Evolutionary conservation across 2,888 invertebrate genomes (phyloP), one percentile per base, ranked within the genome.

Genomic region (Diaprepes abbreviatus): DNA sequence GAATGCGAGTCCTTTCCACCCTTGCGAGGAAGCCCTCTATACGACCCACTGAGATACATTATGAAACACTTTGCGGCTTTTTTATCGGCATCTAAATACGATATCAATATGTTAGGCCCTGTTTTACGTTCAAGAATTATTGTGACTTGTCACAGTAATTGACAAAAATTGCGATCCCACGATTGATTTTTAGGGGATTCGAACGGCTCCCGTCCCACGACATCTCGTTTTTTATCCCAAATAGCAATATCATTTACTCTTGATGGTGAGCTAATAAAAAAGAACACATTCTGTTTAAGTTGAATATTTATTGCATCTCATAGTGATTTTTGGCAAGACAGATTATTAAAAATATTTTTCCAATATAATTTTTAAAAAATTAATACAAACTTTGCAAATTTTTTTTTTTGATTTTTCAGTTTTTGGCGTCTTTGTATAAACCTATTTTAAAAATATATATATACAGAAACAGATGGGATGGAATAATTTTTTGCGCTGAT

Each of bases 31-130:
- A 66, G 38, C 63, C 55, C 70, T 64, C 71, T 68, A 64, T 71
- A 70, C 70, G 77, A 76, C 75, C 75, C 74, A 74, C 74, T 75
- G 74, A 77, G 75, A 82, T 83, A 80, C 82, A 84, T 83, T 82
- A 83, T 84, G 83, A 82, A 83, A 83, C 82, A 82, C 80, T 83
- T 82, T 80, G 83, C 80, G 82, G 83, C 81, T 82, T 84, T 83
- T 84, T 84, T 84, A 84, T 84, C 80, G 83, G 79, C 81, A 82
- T 83, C 82, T 83, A 84, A 84, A 83, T 83, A 82, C 83, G 80
- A 82, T 81, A 81, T 82, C 82, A 81, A 82, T 83, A 83, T 81
- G 81, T 82, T 82, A 81, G 80, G 67, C 68, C 74, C 72, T 75
- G 75, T 76, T 66, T 71, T 67, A 71, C 68, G 64, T 40, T 59